Base-by-base conservation (phyloP, 1,140 invertebrate species). In the Lanistes nyassanus region DNA sequence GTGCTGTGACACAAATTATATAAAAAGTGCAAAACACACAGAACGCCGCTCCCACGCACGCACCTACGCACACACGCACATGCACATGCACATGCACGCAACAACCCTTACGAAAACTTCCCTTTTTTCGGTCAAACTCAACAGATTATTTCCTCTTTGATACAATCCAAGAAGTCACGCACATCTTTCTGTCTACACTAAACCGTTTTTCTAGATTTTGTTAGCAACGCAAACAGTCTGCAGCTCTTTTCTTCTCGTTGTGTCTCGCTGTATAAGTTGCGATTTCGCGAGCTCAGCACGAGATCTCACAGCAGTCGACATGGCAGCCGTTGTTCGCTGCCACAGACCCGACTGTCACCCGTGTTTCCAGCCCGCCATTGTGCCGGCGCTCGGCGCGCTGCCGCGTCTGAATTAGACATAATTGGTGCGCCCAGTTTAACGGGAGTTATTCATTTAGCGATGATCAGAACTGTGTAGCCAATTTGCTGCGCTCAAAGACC, bases 401-500 rank as follows among this genome's bases (percentile, higher is more conserved):
- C 65, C n/a, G 34, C 37, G 65, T 19, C 37, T 67, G 65, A 67
- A 67, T 67, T 23, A 39, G 36, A 67, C 36, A 67, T 67, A 67
- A 67, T 67, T 67, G 65, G 37, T 21, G 19, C 13, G 23, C 21
- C 5, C 6, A 23, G 36, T 37, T 67, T 36, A 67, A 42, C 11
- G 19, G 19, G 65, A 67, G 36, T 67, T 67, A 67, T 67, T 67
- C 65, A 42, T 67, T 67, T 67, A 67, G 65, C 65, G 37, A 42
- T 42, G 65, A 42, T 67, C 65, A 67, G 65, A 23, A 7, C n/a
- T 36, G 36, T 67, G 65, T 31, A 21, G 62, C 42, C 42, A 9
- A 47, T 47, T 47, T 47, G 42, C 42, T 47, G 9, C 42, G 9
- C 42, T 47, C 42, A 47, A 47, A 47, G 42, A 47, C 42, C 42